phyloP scores from a whole-genome alignment of 1,140 invertebrate genomes.

The Drosophila equinoxialis region DNA sequence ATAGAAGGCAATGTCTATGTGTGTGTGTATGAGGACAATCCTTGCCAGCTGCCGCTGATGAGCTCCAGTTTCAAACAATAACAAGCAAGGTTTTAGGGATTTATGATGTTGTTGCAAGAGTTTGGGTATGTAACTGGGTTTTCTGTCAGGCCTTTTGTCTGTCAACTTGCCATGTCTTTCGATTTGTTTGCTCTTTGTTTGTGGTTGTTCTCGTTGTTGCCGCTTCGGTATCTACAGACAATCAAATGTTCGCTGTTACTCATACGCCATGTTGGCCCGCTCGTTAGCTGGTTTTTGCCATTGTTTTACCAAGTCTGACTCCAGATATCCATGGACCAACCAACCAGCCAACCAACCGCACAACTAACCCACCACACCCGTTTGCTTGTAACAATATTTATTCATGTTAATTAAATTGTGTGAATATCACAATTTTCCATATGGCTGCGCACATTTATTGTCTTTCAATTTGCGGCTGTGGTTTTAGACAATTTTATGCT shows the following conservation, averaged over 20 bases:
- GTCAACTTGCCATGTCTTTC: constrained; percentile 54
- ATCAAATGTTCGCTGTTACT: constrained; percentile 65
- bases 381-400: constrained; percentile 79
- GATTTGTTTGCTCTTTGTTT: constrained; percentile 73
- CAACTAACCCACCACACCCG: not conserved
- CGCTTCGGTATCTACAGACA: constrained; percentile 53
- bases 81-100: constrained; percentile 75
- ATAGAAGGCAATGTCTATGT: constrained; percentile 52
- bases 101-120: constrained; percentile 63
- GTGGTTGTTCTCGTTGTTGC: constrained; percentile 53
- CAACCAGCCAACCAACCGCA: not conserved
- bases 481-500: constrained; percentile 26
- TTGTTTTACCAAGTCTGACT: constrained; percentile 44
- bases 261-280: constrained; percentile 74
- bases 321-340: constrained; percentile 4
- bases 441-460: constrained; percentile 82
- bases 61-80: constrained; percentile 77
- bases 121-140: not conserved
- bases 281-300: constrained; percentile 69
- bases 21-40: constrained; percentile 28
- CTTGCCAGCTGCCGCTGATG: constrained; percentile 49
- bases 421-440: constrained; percentile 83
- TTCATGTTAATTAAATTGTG: constrained; percentile 83
- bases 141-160: constrained; percentile 61
- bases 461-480: constrained; percentile 81